A percentile compares a stretch with the other conserved stretches of the same genome.
These are phyloP conservation scores for Orthonyx spaldingii DNA, from an alignment of 2,113 vertebrate species.

Conservation along the genomic window DNA sequence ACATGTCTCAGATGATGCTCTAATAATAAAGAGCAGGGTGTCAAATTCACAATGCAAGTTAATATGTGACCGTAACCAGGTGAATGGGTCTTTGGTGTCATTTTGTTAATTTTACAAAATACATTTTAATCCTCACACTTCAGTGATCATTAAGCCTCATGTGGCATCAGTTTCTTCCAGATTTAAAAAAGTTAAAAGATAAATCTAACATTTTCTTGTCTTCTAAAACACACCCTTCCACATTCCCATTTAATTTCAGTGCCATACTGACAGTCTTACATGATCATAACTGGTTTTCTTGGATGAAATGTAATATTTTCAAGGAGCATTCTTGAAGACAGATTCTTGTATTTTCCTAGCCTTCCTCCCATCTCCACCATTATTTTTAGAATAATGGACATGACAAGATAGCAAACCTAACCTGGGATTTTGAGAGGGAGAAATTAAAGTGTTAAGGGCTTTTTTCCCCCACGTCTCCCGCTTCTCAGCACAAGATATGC, in stretches of 20 bases:
- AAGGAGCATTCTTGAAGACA: not conserved
- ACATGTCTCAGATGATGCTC: not conserved
- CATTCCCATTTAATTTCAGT: not conserved
- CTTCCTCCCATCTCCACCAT: not conserved
- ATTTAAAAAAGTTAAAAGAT: not conserved
- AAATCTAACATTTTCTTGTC: not conserved
- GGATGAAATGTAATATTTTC: not conserved
- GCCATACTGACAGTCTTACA: not conserved
- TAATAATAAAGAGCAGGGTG: not conserved
- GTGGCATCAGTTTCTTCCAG: not conserved
- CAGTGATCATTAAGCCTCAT: not conserved
- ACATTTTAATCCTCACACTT: not conserved
- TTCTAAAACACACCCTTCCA: not conserved
- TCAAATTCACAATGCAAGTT: not conserved
- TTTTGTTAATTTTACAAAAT: not conserved
- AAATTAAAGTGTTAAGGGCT: not conserved
- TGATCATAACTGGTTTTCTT: not conserved
- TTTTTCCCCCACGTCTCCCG: not conserved
- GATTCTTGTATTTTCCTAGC: not conserved
- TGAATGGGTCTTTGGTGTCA: not conserved
- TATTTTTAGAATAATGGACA: not conserved
- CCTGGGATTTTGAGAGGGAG: not conserved
- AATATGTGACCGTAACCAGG: not conserved
- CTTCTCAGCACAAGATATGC: too few species aligned
- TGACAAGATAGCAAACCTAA: not conserved